phyloP scores from a whole-genome alignment of 1,140 invertebrate species.

The Nebria ingens region DNA sequence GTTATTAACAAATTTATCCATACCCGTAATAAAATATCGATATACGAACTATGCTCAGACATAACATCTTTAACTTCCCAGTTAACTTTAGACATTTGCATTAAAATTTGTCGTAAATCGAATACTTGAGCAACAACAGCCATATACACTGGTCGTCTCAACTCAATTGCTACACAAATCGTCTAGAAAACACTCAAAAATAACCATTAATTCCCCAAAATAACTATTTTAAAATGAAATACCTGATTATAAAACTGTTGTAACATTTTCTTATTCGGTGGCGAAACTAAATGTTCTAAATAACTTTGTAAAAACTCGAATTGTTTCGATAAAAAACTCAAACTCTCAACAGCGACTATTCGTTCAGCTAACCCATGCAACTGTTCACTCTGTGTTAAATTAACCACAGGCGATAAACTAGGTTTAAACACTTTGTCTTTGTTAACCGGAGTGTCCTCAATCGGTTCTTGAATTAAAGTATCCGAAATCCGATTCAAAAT shows the following conservation, averaged over 20 bases:
- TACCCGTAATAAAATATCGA: slow-evolving; percentile 58
- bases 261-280: slow-evolving; percentile 51
- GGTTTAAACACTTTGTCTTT: slow-evolving; percentile 47
- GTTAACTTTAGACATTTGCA: slow-evolving; percentile 81
- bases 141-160: slow-evolving; percentile 77
- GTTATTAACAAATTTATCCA: too few relatives aligned
- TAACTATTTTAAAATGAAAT: slow-evolving; percentile 18
- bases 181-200: slow-evolving; percentile 42
- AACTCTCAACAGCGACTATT: slow-evolving; percentile 84
- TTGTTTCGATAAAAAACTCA: slow-evolving; percentile 81
- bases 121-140: slow-evolving; percentile 67
- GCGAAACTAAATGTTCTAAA: slow-evolving; percentile 60
- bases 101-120: slow-evolving; percentile 67
- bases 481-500: slow-evolving; percentile 67
- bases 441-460: slow-evolving; percentile 25
- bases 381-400: slow-evolving; percentile 58
- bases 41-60: slow-evolving; percentile 88
- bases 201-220: background rate
- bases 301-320: slow-evolving; percentile 74
- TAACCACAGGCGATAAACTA: slow-evolving; percentile 56
- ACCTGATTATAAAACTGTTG: slow-evolving; percentile 63
- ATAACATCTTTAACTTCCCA: slow-evolving; percentile 96
- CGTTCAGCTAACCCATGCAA: slow-evolving; percentile 75
- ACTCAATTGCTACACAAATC: slow-evolving; percentile 54
- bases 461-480: slow-evolving; percentile 32